Evolutionary conservation across 2,797 vertebrate species (phyloP).

Genomic region (Mareca strepera): DNA sequence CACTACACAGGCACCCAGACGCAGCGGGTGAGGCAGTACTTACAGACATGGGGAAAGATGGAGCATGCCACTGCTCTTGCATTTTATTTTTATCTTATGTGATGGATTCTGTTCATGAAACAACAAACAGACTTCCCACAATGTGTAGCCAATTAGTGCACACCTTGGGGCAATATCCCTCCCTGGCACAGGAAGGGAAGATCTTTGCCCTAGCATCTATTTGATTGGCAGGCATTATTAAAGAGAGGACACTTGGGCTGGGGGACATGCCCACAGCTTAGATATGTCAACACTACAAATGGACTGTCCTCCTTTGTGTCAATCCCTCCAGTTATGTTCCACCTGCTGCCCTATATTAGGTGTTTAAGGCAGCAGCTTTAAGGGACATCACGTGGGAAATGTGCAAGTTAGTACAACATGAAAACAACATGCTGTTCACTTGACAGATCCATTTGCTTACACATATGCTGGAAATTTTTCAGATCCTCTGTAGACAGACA

Average conservation of each 20-base stretch:
- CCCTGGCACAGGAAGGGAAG: conserved; percentile 18
- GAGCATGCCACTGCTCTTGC: neutral
- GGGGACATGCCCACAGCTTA: conserved; percentile 54
- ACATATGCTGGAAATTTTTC: neutral
- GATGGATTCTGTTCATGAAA: neutral
- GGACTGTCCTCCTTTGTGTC: conserved; percentile 9
- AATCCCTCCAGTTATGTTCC: conserved; percentile 17
- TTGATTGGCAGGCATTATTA: conserved; percentile 69
- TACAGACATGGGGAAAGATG: rapidly evolving
- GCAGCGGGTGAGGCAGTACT: neutral
- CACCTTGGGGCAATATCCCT: conserved; percentile 35
- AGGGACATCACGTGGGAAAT: conserved; percentile 9
- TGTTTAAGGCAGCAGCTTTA: conserved; percentile 7
- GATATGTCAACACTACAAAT: conserved; percentile 58
- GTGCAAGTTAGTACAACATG: neutral
- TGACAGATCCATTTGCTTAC: neutral
- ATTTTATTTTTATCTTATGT: neutral
- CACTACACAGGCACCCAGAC: neutral
- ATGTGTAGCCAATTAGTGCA: conserved; percentile 31
- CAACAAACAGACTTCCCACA: conserved; percentile 26
- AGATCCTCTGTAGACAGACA: neutral
- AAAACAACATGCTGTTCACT: neutral
- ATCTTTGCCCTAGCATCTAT: neutral
- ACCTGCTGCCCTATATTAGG: conserved; percentile 32
- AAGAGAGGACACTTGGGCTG: conserved; percentile 57